Conservation (phyloP, 2,888 invertebrate species). For the Lutraria lutraria region DNA sequence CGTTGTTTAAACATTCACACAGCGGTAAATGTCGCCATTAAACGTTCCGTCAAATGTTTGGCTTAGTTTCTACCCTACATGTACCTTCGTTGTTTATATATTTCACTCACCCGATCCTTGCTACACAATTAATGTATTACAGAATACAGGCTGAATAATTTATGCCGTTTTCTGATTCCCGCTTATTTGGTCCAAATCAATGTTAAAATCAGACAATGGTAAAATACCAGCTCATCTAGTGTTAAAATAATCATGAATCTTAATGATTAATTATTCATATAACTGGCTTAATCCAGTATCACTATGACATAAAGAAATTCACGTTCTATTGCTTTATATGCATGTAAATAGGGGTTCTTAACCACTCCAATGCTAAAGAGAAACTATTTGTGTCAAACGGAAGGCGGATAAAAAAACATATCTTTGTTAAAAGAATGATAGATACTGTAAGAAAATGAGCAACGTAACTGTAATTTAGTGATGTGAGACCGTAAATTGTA, state of each 20-base stretch:
- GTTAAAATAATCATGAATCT: constrained; percentile 20
- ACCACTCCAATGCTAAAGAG: not conserved
- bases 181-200: not conserved
- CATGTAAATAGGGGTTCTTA: not conserved
- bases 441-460: no score
- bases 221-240: not conserved
- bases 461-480: no score
- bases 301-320: not conserved
- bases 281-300: not conserved
- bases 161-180: not conserved
- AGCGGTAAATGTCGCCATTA: no score
- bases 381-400: not conserved
- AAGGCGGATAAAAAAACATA: no score
- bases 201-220: not conserved
- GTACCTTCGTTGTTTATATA: no score
- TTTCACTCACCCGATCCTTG: not conserved
- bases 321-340: not conserved
- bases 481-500: no score
- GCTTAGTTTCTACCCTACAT: no score
- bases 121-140: constrained; percentile 7
- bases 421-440: no score
- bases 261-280: constrained; percentile 13
- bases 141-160: constrained; percentile 19
- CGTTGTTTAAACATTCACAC: no score
- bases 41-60: no score